phyloP scores from a whole-genome alignment of 2,797 vertebrate species.

The Chromobotia macracanthus region DNA sequence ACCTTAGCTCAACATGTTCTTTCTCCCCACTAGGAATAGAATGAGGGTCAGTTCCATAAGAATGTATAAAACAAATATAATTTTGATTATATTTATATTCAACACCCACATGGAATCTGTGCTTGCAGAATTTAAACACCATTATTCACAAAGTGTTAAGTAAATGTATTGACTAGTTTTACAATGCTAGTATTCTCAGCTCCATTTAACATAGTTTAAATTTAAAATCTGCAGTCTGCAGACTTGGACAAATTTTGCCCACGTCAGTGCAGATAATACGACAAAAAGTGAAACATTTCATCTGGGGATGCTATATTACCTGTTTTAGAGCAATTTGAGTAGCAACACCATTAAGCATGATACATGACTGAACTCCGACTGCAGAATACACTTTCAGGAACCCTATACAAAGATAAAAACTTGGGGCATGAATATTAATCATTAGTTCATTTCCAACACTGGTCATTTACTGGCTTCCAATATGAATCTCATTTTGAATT shows the following conservation, averaged over 20 bases:
- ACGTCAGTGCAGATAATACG: not conserved
- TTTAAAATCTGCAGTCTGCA: not conserved
- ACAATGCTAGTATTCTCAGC: not conserved
- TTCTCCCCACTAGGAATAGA: not conserved
- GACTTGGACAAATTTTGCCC: not conserved
- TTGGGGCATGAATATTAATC: not conserved
- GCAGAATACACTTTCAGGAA: too few relatives aligned
- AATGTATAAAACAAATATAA: not conserved
- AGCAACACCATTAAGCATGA: too few relatives aligned
- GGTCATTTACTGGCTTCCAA: not conserved
- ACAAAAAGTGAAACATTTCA: not conserved
- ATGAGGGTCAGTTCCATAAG: not conserved
- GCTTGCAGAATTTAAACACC: not conserved
- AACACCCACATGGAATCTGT: not conserved
- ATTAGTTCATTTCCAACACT: not conserved
- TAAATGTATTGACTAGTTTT: not conserved
- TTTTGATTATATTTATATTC: not conserved
- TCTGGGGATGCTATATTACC: too few relatives aligned
- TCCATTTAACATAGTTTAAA: not conserved
- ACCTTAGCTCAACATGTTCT: not conserved
- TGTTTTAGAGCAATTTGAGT: too few relatives aligned
- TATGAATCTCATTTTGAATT: not conserved
- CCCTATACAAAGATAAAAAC: not conserved
- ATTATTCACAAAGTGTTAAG: not conserved
- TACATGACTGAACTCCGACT: too few relatives aligned